phyloP scores from a whole-genome alignment of 2,888 invertebrate genomes.

The Horisme vitalbata region DNA sequence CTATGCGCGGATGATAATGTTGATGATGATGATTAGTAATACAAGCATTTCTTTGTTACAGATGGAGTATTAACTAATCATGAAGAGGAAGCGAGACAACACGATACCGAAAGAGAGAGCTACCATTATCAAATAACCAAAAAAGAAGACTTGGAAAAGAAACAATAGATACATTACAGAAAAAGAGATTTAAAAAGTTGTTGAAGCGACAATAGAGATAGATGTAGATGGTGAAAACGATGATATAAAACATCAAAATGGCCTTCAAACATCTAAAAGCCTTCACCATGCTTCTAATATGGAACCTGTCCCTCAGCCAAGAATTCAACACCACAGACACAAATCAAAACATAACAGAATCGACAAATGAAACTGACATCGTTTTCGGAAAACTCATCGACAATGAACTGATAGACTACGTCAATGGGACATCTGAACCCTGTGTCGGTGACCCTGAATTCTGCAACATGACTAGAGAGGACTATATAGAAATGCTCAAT shows the following conservation, averaged over 20 bases:
- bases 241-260: conserved; percentile 16
- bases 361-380: conserved; percentile 36
- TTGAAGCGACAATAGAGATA: too few relatives aligned
- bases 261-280: conserved; percentile 17
- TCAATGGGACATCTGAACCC: conserved; percentile 48
- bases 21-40: too few relatives aligned
- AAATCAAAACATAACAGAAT: too few relatives aligned
- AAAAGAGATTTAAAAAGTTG: not conserved
- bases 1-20: too few relatives aligned
- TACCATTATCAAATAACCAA: not conserved
- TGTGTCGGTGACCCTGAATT: conserved; percentile 76
- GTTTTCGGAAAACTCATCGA: conserved; percentile 40
- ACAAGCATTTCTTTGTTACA: conserved; percentile 6
- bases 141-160: not conserved
- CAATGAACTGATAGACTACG: conserved; percentile 33
- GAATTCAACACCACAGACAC: conserved; percentile 25
- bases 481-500: conserved; percentile 84
- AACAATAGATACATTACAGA: not conserved
- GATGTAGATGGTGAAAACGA: not conserved
- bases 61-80: conserved; percentile 8
- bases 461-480: conserved; percentile 79
- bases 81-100: conserved; percentile 3
- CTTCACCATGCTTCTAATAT: conserved; percentile 22
- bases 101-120: not conserved
- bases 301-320: conserved; percentile 22